Evolutionary conservation across 23 tunicate genomes (phyloP), one percentile per base, ranked within the genome.

Genomic region (Pegea sp.): DNA sequence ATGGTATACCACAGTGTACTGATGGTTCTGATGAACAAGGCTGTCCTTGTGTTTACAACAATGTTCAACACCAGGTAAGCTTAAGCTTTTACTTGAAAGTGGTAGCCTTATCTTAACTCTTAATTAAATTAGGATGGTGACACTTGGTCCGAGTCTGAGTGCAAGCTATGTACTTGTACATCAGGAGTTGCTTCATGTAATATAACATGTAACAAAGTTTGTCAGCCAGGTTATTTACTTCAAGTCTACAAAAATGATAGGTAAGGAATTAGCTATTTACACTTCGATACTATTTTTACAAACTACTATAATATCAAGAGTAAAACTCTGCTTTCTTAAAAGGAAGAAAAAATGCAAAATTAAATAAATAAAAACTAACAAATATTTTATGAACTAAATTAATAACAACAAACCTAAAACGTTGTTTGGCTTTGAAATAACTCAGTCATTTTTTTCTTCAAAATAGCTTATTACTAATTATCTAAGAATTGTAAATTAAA

Each of bases 21-120:
- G 95, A 84, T 62, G 74, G 69, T 18, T 49, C 61, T 25, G 95
- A 84, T 48, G 95, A 84, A 51, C 20, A 11, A 26, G 31, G 34
- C 27, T 84, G 95, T 34, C 71, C 76, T 18, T 84, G 95, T 49
- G 34, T 56, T 13, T 68, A 67, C 43, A 29, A 67, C 24, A 71
- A 71, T 0, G 63, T 30, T 8, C 56, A 53, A 2, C 53, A 63
- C 28, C 38, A 64, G 67, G 90, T 77, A 46, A 55, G 57, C 3
- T 3, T 4, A 4, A 20, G 25, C 22, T 50, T 50, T 18, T 50
- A 38, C 46, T 38, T 11, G 46, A 38, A 38, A 38, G 46, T n/a
- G n/a, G n/a, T n/a, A n/a, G n/a, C n/a, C n/a, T 38, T 38, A 38
- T 38, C 46, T 8, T 38, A 38, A 38, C 11, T 16, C 11, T 38